Percentiles rank a stretch among this genome's conserved stretches.
Evolutionary conservation across 2,797 vertebrate species (phyloP).

Genomic region (Melanogrammus aeglefinus): DNA sequence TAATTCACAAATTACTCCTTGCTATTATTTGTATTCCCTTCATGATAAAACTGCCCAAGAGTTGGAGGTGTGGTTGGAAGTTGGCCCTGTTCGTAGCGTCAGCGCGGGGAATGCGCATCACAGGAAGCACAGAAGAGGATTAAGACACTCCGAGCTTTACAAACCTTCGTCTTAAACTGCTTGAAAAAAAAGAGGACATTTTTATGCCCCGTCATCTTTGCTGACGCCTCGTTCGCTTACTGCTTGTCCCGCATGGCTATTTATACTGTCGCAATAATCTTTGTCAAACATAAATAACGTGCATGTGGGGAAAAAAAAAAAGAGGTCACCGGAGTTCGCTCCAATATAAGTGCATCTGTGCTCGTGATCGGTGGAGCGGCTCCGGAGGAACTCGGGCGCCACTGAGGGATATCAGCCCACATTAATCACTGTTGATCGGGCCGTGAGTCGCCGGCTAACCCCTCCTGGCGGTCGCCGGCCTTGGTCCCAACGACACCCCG

Average conservation of each 20-base stretch:
- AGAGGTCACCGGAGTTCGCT: neutral
- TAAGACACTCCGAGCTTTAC: neutral
- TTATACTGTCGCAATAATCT: slow-evolving; percentile 11
- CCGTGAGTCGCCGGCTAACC: neutral
- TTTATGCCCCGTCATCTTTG: neutral
- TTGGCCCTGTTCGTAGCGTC: neutral
- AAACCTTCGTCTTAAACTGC: neutral
- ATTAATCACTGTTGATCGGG: neutral
- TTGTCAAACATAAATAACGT: neutral
- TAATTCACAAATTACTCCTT: slow-evolving; percentile 60
- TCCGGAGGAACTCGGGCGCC: neutral
- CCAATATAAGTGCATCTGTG: too few relatives aligned
- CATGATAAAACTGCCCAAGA: neutral
- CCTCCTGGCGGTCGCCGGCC: too few relatives aligned
- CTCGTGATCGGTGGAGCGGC: neutral
- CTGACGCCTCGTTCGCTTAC: neutral
- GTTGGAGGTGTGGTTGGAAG: neutral
- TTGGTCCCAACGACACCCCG: neutral
- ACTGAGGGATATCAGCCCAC: neutral
- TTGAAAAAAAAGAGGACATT: neutral
- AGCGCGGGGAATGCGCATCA: neutral
- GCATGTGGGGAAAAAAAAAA: neutral
- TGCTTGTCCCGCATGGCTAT: slow-evolving; percentile 1
- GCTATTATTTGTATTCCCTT: slow-evolving; percentile 27
- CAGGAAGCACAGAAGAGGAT: neutral